phyloP scores from a whole-genome alignment of 2,888 invertebrate genomes.

The Trachelus tabidus region DNA sequence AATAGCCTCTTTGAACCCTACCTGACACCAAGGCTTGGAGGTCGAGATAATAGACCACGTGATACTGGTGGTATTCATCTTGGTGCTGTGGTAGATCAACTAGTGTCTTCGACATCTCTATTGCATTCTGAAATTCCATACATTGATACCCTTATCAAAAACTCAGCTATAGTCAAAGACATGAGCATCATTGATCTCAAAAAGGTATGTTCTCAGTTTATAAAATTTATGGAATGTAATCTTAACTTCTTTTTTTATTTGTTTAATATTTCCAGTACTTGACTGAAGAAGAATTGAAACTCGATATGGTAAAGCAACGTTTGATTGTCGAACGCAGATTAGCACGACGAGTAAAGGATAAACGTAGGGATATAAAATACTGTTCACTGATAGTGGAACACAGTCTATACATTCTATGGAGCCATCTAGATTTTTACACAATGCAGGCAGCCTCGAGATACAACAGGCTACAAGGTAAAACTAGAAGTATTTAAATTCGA shows the following conservation, averaged over 20 bases:
- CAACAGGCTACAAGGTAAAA: constrained; percentile 48
- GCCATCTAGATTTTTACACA: constrained; percentile 79
- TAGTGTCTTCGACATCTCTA: constrained; percentile 52
- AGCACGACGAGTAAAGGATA: constrained; percentile 69
- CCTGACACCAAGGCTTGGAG: constrained; percentile 44
- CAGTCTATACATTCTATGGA: constrained; percentile 81
- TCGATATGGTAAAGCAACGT: constrained; percentile 56
- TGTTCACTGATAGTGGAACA: constrained; percentile 77
- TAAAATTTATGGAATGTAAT: not conserved
- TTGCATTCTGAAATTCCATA: constrained; percentile 54
- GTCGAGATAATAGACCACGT: constrained; percentile 44
- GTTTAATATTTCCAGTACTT: constrained; percentile 39
- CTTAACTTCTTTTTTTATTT: not conserved
- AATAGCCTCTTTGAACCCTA: constrained; percentile 59
- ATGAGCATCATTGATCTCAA: constrained; percentile 71
- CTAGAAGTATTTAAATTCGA: not conserved
- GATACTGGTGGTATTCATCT: constrained; percentile 52
- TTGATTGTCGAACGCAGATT: constrained; percentile 66
- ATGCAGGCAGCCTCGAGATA: constrained; percentile 70
- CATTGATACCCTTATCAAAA: constrained; percentile 52
- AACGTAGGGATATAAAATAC: constrained; percentile 72
- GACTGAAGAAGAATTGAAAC: constrained; percentile 55
- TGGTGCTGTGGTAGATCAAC: constrained; percentile 57
- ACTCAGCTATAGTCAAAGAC: constrained; percentile 52
- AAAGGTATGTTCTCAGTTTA: constrained; percentile 36